phyloP scores from a whole-genome alignment of 1,140 invertebrate species.

The Panonychus citri region DNA sequence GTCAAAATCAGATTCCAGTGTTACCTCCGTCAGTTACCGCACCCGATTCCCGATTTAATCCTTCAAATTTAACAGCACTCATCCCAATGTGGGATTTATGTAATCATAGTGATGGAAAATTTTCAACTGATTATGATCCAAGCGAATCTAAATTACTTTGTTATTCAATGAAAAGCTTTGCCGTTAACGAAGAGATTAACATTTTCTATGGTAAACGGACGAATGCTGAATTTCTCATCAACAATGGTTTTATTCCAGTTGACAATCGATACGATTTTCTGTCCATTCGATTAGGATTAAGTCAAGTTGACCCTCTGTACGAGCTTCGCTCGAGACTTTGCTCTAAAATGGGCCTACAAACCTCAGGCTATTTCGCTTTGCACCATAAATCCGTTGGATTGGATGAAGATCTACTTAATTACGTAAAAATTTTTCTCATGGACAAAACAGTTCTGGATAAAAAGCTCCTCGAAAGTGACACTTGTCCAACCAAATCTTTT shows the following conservation, averaged over 20 bases:
- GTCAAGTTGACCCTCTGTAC: constrained; percentile 39
- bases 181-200: constrained; percentile 44
- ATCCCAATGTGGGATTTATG: constrained; percentile 92
- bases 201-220: constrained; percentile 69
- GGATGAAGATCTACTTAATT: no score
- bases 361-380: no score
- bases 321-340: no score
- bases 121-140: constrained; percentile 58
- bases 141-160: constrained; percentile 45
- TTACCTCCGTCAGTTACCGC: constrained; percentile 26
- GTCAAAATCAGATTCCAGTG: constrained; percentile 71
- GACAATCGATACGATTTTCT: constrained; percentile 38
- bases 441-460: no score
- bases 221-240: constrained; percentile 65
- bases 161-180: constrained; percentile 44
- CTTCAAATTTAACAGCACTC: constrained; percentile 45
- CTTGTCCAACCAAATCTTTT: no score
- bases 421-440: no score
- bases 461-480: no score
- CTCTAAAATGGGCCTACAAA: no score
- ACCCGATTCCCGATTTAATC: constrained; percentile 20
- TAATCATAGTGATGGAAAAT: constrained; percentile 68
- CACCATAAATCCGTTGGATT: no score
- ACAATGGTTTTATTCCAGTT: constrained; percentile 64
- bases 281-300: constrained; percentile 33